Base-by-base conservation (phyloP, 30 jellyfish, hydroid and myxozoan genomes). In the Aurelia coerulea region DNA sequence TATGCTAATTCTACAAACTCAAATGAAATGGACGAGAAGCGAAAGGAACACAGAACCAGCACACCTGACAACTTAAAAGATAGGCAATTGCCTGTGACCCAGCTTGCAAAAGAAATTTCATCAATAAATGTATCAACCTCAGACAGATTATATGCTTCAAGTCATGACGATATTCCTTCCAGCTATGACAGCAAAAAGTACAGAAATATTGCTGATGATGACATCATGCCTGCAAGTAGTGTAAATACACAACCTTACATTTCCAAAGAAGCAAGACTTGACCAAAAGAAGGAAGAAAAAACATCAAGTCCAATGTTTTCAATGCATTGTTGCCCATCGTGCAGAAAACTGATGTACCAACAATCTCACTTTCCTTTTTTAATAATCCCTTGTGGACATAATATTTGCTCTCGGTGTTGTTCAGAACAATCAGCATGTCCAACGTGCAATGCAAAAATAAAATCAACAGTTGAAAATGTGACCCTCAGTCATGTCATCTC, bases 371-470 rank as follows among this genome's bases (percentile, higher is more conserved):
- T 42, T 12, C 91, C 96, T 7, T 73, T 68, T 37, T 23, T 88
- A 66, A 72, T 79, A 6, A 88, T 88, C 9, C 96, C 96, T 4
- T 88, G 96, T 79, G 96, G 96, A 2, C 96, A 88, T 51, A 73
- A 80, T 53, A 32, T 88, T 5, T 88, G 96, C 54, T 65, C 82
- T 15, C 78, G 50, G 60, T 88, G 96, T 75, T 74, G 58, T 10
- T 54, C 88, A 1, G 73, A 49, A n/a, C 83, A 56, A 51, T 4
- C 77, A 16, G 58, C 4, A 3, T 88, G 96, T 62, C 91, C 91
- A 8, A 73, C 84, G 19, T 88, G 96, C 75, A 76, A 79, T 17
- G 29, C 88, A 18, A 41, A 49, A 60, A 42, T 88, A 18, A 18
- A 74, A n/a, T 88, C 96, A 34, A 46, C 91, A 0, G 78, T 73